phyloP scores from a whole-genome alignment of 2,797 vertebrate species.

The Lepilemur septentrionalis region DNA sequence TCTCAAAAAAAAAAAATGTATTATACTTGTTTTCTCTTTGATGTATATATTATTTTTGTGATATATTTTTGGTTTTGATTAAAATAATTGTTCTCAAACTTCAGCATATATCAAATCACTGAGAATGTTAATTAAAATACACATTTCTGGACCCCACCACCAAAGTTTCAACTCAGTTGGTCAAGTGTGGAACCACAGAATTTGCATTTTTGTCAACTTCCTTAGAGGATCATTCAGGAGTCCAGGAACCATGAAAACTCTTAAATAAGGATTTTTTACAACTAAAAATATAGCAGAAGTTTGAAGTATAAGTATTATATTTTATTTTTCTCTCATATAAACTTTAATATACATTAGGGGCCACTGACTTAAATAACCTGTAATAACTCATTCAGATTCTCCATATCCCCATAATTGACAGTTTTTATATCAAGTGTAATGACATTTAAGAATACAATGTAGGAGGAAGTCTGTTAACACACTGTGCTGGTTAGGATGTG shows the following conservation, averaged over 20 bases:
- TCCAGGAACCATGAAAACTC: neutral
- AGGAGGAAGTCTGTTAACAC: too few species aligned
- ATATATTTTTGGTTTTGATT: neutral
- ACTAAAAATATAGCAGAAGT: neutral
- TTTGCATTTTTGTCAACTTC: neutral
- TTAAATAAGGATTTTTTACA: neutral
- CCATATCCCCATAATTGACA: neutral
- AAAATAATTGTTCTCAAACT: neutral
- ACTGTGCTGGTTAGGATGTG: too few species aligned
- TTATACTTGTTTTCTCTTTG: neutral
- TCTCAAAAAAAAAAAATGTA: too few species aligned
- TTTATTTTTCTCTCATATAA: neutral
- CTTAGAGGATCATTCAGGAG: neutral
- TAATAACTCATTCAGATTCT: neutral
- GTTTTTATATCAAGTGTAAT: neutral
- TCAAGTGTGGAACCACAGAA: neutral
- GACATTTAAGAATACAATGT: too few species aligned
- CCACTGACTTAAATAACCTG: neutral
- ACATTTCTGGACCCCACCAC: neutral
- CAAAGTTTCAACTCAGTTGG: neutral
- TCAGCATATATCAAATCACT: neutral
- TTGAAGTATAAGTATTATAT: neutral
- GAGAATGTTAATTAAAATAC: neutral
- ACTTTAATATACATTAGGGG: neutral
- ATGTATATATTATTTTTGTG: neutral